These are phyloP conservation scores for Acanthisitta chloris DNA, from an alignment of 2,113 vertebrate genomes.

Conservation along the genomic window DNA sequence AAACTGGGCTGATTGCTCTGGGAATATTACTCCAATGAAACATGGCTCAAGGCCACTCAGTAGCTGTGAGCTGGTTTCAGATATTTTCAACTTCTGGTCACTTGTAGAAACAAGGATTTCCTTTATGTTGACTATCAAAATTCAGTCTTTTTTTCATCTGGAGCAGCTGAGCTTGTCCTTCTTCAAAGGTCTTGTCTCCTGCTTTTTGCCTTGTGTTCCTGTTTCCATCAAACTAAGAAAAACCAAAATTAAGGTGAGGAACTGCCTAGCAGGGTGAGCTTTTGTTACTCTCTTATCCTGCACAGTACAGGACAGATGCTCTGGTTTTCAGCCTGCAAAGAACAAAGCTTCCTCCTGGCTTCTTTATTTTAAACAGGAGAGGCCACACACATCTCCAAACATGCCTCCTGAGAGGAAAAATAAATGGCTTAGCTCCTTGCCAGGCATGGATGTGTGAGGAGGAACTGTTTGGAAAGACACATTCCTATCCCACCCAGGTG, in stretches of 20 bases:
- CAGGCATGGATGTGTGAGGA: conserved; percentile 57
- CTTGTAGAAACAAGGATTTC: neutral
- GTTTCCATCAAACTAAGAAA: neutral
- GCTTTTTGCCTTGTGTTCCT: neutral
- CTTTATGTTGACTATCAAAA: neutral
- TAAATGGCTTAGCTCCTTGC: conserved; percentile 79
- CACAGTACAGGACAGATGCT: conserved; percentile 64
- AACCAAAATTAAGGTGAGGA: neutral
- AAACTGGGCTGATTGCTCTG: neutral
- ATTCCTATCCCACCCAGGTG: neutral
- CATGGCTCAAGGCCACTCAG: neutral
- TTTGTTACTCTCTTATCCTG: conserved; percentile 34
- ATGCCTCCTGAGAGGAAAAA: conserved; percentile 82
- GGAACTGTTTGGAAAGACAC: neutral
- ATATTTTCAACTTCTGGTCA: neutral
- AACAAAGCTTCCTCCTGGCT: conserved; percentile 76
- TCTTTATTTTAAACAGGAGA: conserved; percentile 78
- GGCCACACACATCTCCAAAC: conserved; percentile 83
- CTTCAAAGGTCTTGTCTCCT: neutral
- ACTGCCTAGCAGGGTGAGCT: neutral
- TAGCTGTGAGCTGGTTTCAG: neutral
- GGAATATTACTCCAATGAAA: neutral
- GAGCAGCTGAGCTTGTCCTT: neutral
- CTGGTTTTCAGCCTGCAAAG: conserved; percentile 60
- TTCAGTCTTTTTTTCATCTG: neutral